Evolutionary conservation across 2,888 invertebrate species (phyloP).

Genomic region (Melipona beecheii): DNA sequence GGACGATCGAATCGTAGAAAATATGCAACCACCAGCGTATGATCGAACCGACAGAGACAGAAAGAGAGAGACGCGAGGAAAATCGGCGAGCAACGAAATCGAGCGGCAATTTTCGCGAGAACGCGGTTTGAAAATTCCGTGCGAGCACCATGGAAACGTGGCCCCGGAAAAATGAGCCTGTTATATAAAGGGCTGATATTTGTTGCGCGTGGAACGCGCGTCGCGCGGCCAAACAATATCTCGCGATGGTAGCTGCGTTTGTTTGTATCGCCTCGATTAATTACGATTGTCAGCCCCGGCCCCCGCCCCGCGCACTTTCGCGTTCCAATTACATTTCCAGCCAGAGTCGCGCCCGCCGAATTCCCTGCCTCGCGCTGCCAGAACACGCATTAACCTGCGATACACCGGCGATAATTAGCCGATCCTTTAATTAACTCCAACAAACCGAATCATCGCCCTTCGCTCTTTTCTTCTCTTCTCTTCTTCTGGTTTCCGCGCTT

Average conservation of each 20-base stretch:
- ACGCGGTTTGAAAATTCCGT: conserved; percentile 31
- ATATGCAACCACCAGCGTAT: neutral
- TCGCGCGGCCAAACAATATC: conserved; percentile 32
- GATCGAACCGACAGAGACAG: neutral
- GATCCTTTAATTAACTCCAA: conserved; percentile 43
- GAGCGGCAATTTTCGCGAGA: conserved; percentile 6
- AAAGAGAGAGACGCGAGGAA: neutral
- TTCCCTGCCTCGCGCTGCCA: neutral
- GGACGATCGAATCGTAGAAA: neutral
- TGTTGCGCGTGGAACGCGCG: neutral
- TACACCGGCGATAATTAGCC: conserved; percentile 43
- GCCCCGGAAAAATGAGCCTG: conserved; percentile 5
- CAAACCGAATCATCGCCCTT: neutral
- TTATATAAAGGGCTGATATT: conserved; percentile 16
- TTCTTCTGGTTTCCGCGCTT: neutral
- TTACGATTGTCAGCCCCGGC: conserved; percentile 25
- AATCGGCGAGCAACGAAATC: conserved; percentile 1
- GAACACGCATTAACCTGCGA: conserved; percentile 51
- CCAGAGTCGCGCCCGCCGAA: neutral
- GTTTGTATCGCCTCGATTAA: conserved; percentile 47
- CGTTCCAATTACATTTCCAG: conserved; percentile 20
- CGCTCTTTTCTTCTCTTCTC: neutral
- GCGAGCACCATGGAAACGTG: conserved; percentile 32
- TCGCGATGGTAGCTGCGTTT: conserved; percentile 44
- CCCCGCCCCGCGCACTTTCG: neutral